A percentile compares a stretch with the other conserved stretches of the same genome.
Evolutionary conservation across 1,140 invertebrate genomes (phyloP).

Genomic region (Aphidius gifuensis): DNA sequence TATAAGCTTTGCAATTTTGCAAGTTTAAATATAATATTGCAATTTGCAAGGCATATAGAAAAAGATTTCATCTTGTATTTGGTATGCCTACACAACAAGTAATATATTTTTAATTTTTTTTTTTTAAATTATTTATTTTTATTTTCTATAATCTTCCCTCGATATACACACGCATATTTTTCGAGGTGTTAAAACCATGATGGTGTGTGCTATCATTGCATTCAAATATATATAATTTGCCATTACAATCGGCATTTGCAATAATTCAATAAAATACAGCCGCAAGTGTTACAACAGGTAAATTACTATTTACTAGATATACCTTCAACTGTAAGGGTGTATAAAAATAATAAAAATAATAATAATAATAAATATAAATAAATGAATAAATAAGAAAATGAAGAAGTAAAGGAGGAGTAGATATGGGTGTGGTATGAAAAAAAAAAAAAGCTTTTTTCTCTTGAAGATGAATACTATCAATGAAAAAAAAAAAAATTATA

Average conservation of each 20-base stretch:
- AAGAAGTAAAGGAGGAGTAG: background rate
- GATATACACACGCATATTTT: no score
- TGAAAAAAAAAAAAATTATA: no score
- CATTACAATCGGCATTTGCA: constrained; percentile 8
- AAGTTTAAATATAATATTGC: no score
- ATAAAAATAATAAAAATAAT: background rate
- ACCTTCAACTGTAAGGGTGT: background rate
- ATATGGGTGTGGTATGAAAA: constrained; percentile 10
- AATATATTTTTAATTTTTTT: no score
- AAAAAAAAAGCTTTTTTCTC: background rate
- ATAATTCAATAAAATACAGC: constrained; percentile 16
- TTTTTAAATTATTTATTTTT: no score
- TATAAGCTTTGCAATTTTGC: no score
- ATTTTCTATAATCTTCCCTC: no score
- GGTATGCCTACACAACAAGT: no score
- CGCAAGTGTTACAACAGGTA: constrained; percentile 14
- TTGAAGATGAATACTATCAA: no score
- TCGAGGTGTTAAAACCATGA: background rate
- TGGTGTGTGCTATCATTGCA: background rate
- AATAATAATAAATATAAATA: background rate
- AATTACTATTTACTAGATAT: background rate
- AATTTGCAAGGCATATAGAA: no score
- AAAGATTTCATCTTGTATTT: no score
- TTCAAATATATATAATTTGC: constrained; percentile 9
- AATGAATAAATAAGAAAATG: constrained; percentile 4